Evolutionary conservation across 2,888 invertebrate genomes (phyloP), one percentile per base, ranked within the genome.

Genomic region (Hemaris fuciformis): DNA sequence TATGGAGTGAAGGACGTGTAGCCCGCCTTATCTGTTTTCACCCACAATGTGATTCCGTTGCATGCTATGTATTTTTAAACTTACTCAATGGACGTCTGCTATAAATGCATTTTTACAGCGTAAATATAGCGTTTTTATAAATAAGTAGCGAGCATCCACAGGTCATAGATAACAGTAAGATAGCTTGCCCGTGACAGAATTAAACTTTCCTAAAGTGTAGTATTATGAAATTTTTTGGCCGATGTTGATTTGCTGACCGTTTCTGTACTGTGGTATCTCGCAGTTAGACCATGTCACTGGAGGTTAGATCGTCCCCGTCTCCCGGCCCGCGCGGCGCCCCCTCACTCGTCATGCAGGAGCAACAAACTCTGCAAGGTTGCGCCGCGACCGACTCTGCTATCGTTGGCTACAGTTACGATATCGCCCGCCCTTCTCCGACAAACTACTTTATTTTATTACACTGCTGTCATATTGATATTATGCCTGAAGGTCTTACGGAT

Each of bases 361-460:
- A 91, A 91, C 88, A 91, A 91, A 90, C 92, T 90, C 88, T 89
- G 89, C 91, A 91, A 91, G 91, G 91, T 91, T 91, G 90, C 84
- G 81, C 78, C 74, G 78, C 84, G 84, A 78, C 83, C 80, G 78
- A 84, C 84, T 84, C 77, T 78, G 84, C 88, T 87, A 87, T 88
- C 88, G 84, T 80, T 77, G 74, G 79, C 89, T 82, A 84, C 87
- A 85, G 86, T 87, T 88, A 87, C 88, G 84, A 89, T 90, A 89
- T 88, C 87, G 80, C 80, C 79, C 88, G 88, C 91, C 91, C 91
- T 91, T 91, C 90, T 90, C 88, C 82, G 69, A 72, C 83, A 79
- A 84, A 87, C 84, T 85, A 82, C 84, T 86, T 85, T 81, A 85
- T 85, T 90, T 88, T 87, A 88, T 86, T 87, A 85, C 81, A 79